A percentile compares a stretch with the other conserved stretches of the same genome.
Conservation (phyloP, 2,113 vertebrate genomes). For the Pimephales promelas region DNA sequence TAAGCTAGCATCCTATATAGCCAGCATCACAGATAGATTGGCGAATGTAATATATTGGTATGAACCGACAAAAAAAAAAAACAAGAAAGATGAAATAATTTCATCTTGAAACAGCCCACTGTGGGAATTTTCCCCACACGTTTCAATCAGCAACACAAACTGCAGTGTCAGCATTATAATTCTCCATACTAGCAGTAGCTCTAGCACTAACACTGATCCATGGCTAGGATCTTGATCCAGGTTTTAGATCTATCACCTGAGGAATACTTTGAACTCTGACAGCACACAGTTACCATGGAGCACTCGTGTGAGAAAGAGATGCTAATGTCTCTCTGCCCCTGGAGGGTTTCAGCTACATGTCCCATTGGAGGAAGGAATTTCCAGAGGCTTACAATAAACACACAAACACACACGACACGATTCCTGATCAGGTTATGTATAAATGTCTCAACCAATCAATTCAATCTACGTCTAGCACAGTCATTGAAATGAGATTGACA, state of each 20-base stretch:
- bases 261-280: slow-evolving; percentile 35
- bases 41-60: background rate
- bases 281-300: slow-evolving; percentile 12
- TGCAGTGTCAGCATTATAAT: background rate
- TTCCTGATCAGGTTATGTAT: background rate
- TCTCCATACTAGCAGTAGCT: background rate
- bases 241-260: slow-evolving; percentile 29
- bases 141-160: background rate
- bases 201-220: slow-evolving; percentile 4
- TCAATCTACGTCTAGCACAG: background rate
- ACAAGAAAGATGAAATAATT: background rate
- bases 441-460: slow-evolving; percentile 10
- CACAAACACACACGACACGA: slow-evolving; percentile 1
- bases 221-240: slow-evolving; percentile 27
- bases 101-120: background rate
- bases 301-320: slow-evolving; percentile 5
- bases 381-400: slow-evolving; percentile 26
- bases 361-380: slow-evolving; percentile 34
- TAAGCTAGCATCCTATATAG: background rate
- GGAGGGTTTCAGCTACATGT: slow-evolving; percentile 6
- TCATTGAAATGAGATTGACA: background rate
- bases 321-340: slow-evolving; percentile 20
- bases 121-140: too few relatives aligned
- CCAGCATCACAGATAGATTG: background rate
- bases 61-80: background rate